Evolutionary conservation across 2,113 vertebrate species (phyloP).

Genomic region (Mohoua ochrocephala): DNA sequence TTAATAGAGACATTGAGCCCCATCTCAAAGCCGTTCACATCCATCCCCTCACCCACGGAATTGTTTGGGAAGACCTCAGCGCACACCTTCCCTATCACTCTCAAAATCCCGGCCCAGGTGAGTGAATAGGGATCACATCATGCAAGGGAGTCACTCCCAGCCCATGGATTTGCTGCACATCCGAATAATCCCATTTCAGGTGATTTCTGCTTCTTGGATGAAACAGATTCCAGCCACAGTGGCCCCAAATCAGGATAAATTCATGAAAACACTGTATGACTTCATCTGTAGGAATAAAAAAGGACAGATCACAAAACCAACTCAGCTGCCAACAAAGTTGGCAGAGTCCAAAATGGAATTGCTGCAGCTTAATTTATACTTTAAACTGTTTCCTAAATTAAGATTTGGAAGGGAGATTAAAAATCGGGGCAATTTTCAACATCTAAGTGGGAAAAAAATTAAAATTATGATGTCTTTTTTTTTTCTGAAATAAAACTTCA

Average conservation of each 20-base stretch:
- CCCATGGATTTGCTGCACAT: no score
- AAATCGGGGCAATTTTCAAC: not conserved
- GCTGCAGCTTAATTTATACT: not conserved
- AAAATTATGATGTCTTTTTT: not conserved
- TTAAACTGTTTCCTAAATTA: not conserved
- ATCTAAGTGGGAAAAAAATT: not conserved
- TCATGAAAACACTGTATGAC: not conserved
- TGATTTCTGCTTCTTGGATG: not conserved
- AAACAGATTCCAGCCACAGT: not conserved
- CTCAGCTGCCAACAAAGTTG: not conserved
- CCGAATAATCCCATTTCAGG: no score
- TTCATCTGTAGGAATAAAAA: not conserved
- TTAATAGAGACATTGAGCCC: no score
- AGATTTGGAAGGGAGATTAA: not conserved
- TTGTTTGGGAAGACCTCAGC: no score
- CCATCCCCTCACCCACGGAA: not conserved
- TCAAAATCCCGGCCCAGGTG: not conserved
- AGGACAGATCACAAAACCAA: not conserved
- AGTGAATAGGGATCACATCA: not conserved
- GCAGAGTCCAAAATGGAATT: not conserved
- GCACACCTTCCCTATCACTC: not conserved
- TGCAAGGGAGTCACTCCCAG: rapidly evolving
- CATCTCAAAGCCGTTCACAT: not conserved
- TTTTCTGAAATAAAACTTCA: not conserved
- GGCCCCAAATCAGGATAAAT: not conserved